These are phyloP conservation scores for Elysia crispata DNA, from an alignment of 2,888 invertebrate species.

Conservation along the genomic window DNA sequence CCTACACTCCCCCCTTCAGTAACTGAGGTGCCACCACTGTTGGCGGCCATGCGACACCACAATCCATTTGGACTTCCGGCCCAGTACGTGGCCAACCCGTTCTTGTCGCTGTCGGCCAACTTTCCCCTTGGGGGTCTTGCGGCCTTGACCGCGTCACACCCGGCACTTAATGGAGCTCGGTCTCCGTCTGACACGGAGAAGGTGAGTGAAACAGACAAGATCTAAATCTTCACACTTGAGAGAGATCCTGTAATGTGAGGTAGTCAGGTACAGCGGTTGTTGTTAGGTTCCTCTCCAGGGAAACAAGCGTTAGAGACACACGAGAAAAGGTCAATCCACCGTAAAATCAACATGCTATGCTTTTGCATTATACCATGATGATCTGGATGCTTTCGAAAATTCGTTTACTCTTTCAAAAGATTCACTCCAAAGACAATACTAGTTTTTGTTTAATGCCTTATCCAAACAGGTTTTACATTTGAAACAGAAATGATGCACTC, in stretches of 20 bases:
- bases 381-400: too few species aligned
- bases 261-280: too few species aligned
- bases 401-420: too few species aligned
- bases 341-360: too few species aligned
- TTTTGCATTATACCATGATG: too few species aligned
- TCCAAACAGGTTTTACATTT: too few species aligned
- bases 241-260: background rate
- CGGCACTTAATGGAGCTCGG: slow-evolving; percentile 64
- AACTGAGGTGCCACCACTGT: slow-evolving; percentile 47
- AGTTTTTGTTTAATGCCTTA: too few species aligned
- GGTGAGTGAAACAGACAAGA: slow-evolving; percentile 52
- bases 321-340: too few species aligned
- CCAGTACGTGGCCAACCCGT: slow-evolving; percentile 67
- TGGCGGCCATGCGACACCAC: slow-evolving; percentile 56
- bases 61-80: slow-evolving; percentile 66
- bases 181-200: slow-evolving; percentile 65
- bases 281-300: too few species aligned
- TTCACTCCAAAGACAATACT: too few species aligned
- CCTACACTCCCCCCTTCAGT: slow-evolving; percentile 50
- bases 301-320: too few species aligned
- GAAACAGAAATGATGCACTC: too few species aligned
- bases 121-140: slow-evolving; percentile 63
- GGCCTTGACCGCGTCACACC: slow-evolving; percentile 50
- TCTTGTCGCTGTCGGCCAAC: slow-evolving; percentile 63
- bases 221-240: background rate